Evolutionary conservation across 2,797 vertebrate species (phyloP).

Genomic region (Lates japonicus): DNA sequence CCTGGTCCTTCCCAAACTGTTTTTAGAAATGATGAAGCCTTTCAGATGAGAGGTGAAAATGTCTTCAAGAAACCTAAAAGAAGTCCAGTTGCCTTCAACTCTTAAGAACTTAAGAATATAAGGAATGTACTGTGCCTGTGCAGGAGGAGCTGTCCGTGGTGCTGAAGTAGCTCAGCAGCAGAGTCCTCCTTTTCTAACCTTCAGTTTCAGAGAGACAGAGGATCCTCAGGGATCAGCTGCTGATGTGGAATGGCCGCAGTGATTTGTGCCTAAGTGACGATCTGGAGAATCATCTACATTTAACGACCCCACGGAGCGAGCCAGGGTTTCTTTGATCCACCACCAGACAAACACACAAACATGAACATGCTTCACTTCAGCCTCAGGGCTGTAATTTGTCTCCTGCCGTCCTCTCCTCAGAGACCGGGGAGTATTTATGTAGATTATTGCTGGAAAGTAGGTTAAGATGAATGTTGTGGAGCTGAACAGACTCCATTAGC

Average conservation of each 20-base stretch:
- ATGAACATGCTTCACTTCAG: constrained; percentile 51
- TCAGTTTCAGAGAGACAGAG: constrained; percentile 34
- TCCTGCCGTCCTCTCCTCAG: constrained; percentile 69
- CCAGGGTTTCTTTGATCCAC: constrained; percentile 55
- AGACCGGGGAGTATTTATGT: constrained; percentile 80
- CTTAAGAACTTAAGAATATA: too few relatives aligned
- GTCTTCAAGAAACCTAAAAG: too few relatives aligned
- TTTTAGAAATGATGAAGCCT: too few relatives aligned
- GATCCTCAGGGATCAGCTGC: constrained; percentile 18
- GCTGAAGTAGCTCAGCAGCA: constrained; percentile 64
- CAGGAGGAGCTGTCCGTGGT: constrained; percentile 79
- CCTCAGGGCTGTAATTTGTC: constrained; percentile 80
- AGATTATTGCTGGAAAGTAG: constrained; percentile 85
- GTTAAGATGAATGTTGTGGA: constrained; percentile 82
- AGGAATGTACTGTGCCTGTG: constrained; percentile 1
- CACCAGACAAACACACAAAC: constrained; percentile 35
- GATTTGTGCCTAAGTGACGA: constrained; percentile 59
- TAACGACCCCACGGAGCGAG: constrained; percentile 21
- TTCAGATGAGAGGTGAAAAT: too few relatives aligned
- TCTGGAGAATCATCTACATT: constrained; percentile 48
- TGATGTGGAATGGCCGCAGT: constrained; percentile 43
- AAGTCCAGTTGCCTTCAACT: too few relatives aligned
- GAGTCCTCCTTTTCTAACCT: constrained; percentile 60
- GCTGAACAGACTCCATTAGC: constrained; percentile 61
- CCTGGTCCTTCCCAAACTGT: too few relatives aligned